These are phyloP conservation scores for Puntigrus tetrazona DNA, from an alignment of 2,113 vertebrate genomes.

Conservation along the genomic window DNA sequence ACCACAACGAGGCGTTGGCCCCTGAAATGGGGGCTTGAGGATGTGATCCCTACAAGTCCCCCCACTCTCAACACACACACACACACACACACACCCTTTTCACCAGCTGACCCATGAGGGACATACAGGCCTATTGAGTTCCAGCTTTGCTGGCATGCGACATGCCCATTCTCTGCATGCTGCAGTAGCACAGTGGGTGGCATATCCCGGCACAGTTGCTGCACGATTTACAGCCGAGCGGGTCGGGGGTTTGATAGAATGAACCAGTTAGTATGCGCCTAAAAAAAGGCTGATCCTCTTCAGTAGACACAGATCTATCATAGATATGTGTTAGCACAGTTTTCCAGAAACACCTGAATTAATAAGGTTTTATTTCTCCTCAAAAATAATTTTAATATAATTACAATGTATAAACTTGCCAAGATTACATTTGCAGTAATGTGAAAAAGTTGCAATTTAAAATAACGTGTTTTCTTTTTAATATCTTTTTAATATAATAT, in stretches of 20 bases:
- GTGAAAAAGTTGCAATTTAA: background rate
- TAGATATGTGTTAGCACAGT: background rate
- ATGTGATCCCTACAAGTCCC: constrained; percentile 32
- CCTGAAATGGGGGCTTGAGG: constrained; percentile 39
- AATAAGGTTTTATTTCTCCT: background rate
- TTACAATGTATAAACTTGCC: background rate
- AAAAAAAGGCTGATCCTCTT: constrained; percentile 70
- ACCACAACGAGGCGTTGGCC: constrained; percentile 30
- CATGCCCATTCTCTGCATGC: constrained; percentile 66
- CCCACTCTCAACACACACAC: no score
- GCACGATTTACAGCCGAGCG: constrained; percentile 68
- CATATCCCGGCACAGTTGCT: constrained; percentile 73
- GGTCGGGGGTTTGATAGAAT: constrained; percentile 76
- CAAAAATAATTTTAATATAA: background rate
- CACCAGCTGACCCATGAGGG: constrained; percentile 46
- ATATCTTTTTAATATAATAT: no score
- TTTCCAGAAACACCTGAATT: background rate
- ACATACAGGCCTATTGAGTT: constrained; percentile 68
- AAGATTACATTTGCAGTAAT: background rate
- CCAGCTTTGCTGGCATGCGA: constrained; percentile 72
- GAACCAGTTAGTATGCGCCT: constrained; percentile 72
- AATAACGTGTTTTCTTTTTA: background rate
- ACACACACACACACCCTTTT: constrained; percentile 41
- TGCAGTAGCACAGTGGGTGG: constrained; percentile 75
- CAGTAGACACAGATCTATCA: background rate